These are phyloP conservation scores for Dryobota labecula DNA, from an alignment of 2,888 invertebrate genomes.

Conservation along the genomic window DNA sequence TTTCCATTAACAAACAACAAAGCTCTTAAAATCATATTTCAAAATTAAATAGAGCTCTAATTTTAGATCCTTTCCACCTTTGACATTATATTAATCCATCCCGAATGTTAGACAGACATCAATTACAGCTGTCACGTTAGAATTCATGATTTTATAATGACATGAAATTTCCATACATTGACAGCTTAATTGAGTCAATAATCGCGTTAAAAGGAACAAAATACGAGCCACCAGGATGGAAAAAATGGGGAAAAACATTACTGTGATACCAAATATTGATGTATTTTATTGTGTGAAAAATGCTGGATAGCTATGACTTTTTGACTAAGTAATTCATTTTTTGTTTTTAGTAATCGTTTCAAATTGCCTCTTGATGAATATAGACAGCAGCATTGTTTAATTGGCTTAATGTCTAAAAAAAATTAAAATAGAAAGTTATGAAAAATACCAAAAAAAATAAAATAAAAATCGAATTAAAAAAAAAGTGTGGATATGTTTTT, in stretches of 20 bases:
- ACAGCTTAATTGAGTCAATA: conserved; percentile 24
- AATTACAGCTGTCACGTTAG: conserved; percentile 23
- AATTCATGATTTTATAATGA: conserved; percentile 49
- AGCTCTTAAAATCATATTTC: background rate
- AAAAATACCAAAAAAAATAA: background rate
- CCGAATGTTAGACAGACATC: conserved; percentile 11
- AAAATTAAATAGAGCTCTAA: background rate
- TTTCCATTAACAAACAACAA: background rate
- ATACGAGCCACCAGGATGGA: background rate
- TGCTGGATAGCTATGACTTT: background rate
- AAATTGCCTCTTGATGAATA: too few relatives aligned
- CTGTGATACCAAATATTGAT: background rate
- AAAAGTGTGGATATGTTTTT: background rate
- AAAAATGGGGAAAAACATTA: background rate
- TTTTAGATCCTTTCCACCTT: background rate
- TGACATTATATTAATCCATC: background rate
- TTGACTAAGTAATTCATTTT: too few relatives aligned
- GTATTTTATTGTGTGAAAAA: background rate
- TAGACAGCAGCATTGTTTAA: background rate
- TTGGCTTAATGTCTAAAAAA: background rate
- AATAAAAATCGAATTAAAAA: background rate
- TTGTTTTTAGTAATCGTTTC: background rate
- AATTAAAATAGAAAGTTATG: background rate
- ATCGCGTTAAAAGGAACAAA: conserved; percentile 2
- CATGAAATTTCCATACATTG: conserved; percentile 32